phyloP scores from a whole-genome alignment of 1,140 invertebrate species.

The Zaprionus africanus region DNA sequence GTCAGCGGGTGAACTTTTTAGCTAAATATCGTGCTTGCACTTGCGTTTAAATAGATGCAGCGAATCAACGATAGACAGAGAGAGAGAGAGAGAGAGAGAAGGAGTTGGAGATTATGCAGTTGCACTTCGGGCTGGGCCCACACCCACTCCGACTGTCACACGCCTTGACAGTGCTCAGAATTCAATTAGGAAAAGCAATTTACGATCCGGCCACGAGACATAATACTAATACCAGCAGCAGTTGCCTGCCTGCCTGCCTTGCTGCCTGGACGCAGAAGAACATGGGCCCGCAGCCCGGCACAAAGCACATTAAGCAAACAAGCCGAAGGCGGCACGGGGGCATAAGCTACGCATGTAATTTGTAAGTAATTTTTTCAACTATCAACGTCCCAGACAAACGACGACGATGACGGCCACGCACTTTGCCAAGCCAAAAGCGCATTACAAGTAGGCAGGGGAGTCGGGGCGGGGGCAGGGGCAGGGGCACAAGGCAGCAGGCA shows the following conservation, averaged over 20 bases:
- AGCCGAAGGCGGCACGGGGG: constrained; percentile 72
- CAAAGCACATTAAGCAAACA: constrained; percentile 73
- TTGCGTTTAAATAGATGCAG: neutral
- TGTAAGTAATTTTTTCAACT: constrained; percentile 82
- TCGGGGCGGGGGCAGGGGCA: neutral
- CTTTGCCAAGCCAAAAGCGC: constrained; percentile 56
- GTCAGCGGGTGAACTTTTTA: neutral
- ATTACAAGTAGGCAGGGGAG: constrained; percentile 34
- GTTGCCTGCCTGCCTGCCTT: constrained; percentile 10
- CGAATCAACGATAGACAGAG: neutral
- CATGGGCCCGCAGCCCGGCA: constrained; percentile 43
- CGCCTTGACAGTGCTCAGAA: constrained; percentile 64
- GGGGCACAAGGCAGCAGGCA: constrained; percentile 51
- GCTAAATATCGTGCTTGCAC: neutral
- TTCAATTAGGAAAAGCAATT: constrained; percentile 80
- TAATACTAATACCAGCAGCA: constrained; percentile 65
- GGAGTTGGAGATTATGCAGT: neutral
- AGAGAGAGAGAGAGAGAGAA: neutral
- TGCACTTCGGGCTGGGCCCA: constrained; percentile 25
- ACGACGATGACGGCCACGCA: constrained; percentile 61
- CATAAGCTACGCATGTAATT: constrained; percentile 82
- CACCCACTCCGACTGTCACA: constrained; percentile 58
- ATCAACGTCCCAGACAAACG: constrained; percentile 69
- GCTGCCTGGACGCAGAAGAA: neutral
- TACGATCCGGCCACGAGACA: constrained; percentile 73